Evolutionary conservation across 2,888 invertebrate genomes (phyloP), one percentile per base, ranked within the genome.

Genomic region (Halictus quadricinctus): DNA sequence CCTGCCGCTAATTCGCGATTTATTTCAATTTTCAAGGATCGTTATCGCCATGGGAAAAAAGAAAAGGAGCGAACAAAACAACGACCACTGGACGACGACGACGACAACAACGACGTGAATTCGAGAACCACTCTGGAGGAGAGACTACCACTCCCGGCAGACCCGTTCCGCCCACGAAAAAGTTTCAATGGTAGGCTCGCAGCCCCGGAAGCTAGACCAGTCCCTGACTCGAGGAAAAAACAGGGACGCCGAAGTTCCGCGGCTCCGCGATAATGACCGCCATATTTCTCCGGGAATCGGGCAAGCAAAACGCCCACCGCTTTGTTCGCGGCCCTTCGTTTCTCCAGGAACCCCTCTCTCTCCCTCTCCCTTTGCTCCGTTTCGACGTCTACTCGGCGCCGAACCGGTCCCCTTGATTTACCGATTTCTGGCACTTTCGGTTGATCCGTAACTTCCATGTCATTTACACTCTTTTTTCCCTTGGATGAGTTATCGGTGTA

Each of bases 1-100:
- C 82, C 76, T 79, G 10, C 60, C 50, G 78, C 85, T 85, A 83
- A 90, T 88, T 83, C 81, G 78, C 86, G 87, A 91, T 91, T 91
- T 89, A 91, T 91, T 91, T 91, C 91, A 91, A 90, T 91, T 90
- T 89, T 70, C 15, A 0, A 73, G 72, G 81, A 75, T 76, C 64
- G 72, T 70, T 90, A 90, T 90, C 90, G 60, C 25, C 6, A 1
- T 2, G 25, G 6, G 15, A 3, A 8, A n/a, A 8, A 21, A 21
- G 7, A 54, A 58, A 21, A 58, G 2, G 3, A n/a, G 12, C 10
- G 58, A 58, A 58, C 58, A n/a, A 29, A 29, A 58, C n/a, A 3
- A 58, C 58, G 54, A 21, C 50, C 29, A 29, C 29, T 8, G 21
- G 21, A 54, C 21, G 54, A 58, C 58, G 21, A 54, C 29, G 29